These are phyloP conservation scores for Nilaparvata lugens DNA, from an alignment of 1,140 invertebrate genomes.

Conservation along the genomic window DNA sequence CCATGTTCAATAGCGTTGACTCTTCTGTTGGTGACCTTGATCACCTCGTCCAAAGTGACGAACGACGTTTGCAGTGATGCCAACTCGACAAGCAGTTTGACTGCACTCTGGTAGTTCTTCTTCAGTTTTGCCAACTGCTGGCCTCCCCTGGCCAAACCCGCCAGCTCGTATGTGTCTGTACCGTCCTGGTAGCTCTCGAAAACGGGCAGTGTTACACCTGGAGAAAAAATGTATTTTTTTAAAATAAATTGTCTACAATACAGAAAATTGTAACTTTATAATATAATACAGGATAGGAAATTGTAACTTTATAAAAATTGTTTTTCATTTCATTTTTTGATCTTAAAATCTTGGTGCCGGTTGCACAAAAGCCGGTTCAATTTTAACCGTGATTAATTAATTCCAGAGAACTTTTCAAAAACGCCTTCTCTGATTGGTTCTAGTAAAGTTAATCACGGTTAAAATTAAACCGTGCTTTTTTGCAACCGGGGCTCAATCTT, in stretches of 20 bases:
- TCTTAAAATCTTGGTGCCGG: too few species aligned
- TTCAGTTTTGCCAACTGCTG: constrained; percentile 91
- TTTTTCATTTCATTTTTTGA: too few species aligned
- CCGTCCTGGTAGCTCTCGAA: constrained; percentile 96
- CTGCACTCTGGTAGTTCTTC: constrained; percentile 89
- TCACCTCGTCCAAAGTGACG: constrained; percentile 93
- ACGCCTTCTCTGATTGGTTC: too few species aligned
- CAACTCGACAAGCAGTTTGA: constrained; percentile 85
- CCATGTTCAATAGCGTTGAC: constrained; percentile 99
- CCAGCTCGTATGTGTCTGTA: constrained; percentile 84
- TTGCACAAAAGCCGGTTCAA: too few species aligned
- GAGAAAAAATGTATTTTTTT: constrained; percentile 5
- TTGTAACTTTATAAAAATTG: too few species aligned
- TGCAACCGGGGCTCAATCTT: too few species aligned
- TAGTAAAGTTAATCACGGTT: too few species aligned
- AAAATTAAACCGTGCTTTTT: too few species aligned
- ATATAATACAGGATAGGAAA: too few species aligned
- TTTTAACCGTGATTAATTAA: too few species aligned
- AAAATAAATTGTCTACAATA: not conserved
- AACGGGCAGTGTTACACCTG: constrained; percentile 83
- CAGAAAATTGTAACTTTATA: too few species aligned
- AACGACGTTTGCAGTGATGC: constrained; percentile 96
- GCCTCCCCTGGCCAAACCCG: constrained; percentile 87
- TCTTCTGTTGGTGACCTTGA: constrained; percentile 95
- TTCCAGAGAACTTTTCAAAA: too few species aligned